Base-by-base conservation (phyloP, 2,113 vertebrate species). In the Saccopteryx leptura region DNA sequence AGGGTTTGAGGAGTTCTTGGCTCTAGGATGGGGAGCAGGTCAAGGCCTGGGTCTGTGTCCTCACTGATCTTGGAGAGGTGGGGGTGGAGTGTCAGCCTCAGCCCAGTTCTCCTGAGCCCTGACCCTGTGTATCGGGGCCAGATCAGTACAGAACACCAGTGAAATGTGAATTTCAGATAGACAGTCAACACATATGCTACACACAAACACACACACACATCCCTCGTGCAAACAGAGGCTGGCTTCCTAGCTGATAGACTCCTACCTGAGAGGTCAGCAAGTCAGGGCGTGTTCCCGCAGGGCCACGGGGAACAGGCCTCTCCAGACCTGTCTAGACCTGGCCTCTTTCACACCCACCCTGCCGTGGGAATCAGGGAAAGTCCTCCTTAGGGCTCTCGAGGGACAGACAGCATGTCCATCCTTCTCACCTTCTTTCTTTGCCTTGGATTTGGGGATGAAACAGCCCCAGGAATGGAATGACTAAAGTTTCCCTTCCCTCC, bases 271-370 rank as follows among this genome's bases (percentile, higher is more conserved):
- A 88, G 79, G 69, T 86, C 96, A 83, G 90, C 58, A 50, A 84
- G 83, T 58, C 4, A 17, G 89, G 81, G 61, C 54, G 0, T 65
- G 92, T 86, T 71, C 66, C 48, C 33, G 39, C 71, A 5, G 76
- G 63, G 87, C 63, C 50, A n/a, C 3, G 18, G 65, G 92, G 68
- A 93, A 75, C 66, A 28, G 28, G 69, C 48, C 31, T 86, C 21
- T 33, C 10, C 54, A 83, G 66, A 90, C 85, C 75, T 97, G 94
- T 84, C 87, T 69, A 84, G 83, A 71, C 80, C 63, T 48, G 92
- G 91, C 61, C 86, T 88, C 52, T 78, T 66, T 82, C 76, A 85
- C 76, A 39, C 76, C 88, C 76, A 39, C 46, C 33, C 54, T 39
- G 9, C 2, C 46, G 48, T 75, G 92, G 80, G 93, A 95, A 88